Base-by-base conservation (phyloP, 2,888 invertebrate genomes). In the Drepana falcataria region DNA sequence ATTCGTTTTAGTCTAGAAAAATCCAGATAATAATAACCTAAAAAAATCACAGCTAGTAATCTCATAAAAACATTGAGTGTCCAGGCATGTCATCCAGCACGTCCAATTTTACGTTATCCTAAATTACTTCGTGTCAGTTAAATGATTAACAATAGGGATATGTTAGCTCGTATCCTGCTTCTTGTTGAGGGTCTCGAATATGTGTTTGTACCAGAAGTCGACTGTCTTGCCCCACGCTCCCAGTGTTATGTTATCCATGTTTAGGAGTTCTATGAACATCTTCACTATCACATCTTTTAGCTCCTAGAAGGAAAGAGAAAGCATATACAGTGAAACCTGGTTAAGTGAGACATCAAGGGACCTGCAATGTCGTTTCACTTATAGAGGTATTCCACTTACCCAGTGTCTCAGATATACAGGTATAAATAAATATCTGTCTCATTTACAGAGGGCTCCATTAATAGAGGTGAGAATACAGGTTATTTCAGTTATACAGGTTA, bases 141-240 rank as follows among this genome's bases (percentile, higher is more conserved):
- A 55, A 54, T 59, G 59, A 56, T 58, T 51, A 51, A 51, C 51
- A 40, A 51, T 51, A 51, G 40, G 40, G 4, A 40, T 51, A 40
- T 51, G 51, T 51, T 51, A 51, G 40, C 51, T 51, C 51, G 51
- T 51, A 3, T 51, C 51, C n/a, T 41, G 40, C n/a, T 40, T 37
- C 7, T 40, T 40, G 55, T 73, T 79, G 35, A 90, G 73, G 1
- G 83, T 75, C 52, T 75, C 71, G 65, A 91, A 91, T 67, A 91
- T 79, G 68, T 90, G 76, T 54, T 84, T 85, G 76, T 88, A 91
- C 84, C 86, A 89, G 74, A 91, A 91, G 41, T 85, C 85, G 2
- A 91, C 83, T 0, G 87, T 75, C 63, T 86, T 88, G 51, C 81
- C 83, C 91, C 91, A 91, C 3, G 89, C 84, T 4, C 74, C 75